phyloP scores from a whole-genome alignment of 2,797 vertebrate genomes.

The Perodicticus potto region DNA sequence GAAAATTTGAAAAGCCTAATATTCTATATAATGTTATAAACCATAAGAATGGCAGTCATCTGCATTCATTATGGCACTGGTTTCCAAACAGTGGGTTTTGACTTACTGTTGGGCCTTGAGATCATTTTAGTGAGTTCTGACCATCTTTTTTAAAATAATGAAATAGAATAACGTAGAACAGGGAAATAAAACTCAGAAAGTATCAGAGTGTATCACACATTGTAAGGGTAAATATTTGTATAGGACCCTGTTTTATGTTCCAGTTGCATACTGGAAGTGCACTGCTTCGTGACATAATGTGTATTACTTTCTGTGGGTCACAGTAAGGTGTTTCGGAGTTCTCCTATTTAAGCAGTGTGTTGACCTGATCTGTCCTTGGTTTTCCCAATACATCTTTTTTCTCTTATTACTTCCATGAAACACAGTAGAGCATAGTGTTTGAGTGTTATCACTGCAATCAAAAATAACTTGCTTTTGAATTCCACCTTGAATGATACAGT shows the following conservation, averaged over 20 bases:
- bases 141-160: slow-evolving; percentile 29
- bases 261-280: not conserved
- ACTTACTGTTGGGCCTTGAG: not conserved
- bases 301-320: not conserved
- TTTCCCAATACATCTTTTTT: not conserved
- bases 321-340: not conserved
- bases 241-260: not conserved
- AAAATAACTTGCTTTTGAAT: slow-evolving; percentile 1
- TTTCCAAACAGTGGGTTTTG: not conserved
- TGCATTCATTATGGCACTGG: not conserved
- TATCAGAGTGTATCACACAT: not conserved
- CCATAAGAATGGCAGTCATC: not conserved
- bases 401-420: not conserved
- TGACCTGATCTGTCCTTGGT: not conserved
- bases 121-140: not conserved
- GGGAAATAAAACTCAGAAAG: not conserved
- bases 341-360: not conserved
- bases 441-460: not conserved
- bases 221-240: not conserved
- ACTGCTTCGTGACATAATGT: not conserved
- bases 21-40: not conserved
- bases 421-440: not conserved
- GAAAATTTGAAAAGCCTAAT: not conserved
- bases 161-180: not conserved
- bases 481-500: not conserved